Evolutionary conservation across 2,888 invertebrate genomes (phyloP), one percentile per base, ranked within the genome.

Genomic region (Plebejus anna): DNA sequence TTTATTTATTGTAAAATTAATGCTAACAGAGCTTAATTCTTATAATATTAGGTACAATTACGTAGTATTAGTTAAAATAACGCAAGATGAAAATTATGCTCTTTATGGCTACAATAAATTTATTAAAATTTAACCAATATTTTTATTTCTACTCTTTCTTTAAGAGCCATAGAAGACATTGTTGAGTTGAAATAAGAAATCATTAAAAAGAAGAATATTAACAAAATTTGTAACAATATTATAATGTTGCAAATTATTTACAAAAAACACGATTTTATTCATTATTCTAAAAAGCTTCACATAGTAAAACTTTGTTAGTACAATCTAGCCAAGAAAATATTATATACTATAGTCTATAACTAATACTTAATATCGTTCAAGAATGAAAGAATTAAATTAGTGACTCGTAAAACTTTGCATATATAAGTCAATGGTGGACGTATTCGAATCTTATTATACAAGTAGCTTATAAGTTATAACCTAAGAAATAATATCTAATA

Each of bases 21-120:
- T 88, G 85, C 86, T 90, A 89, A 89, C 88, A 88, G 86, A 83
- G 82, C 78, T 79, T 80, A 82, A 38, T 66, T 77, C 83, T 83
- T 84, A 86, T 77, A 81, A 79, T 79, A 83, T 47, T 22, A 22
- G 22, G 22, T 22, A 11, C 11, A 16, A 55, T 13, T 55, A 55
- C 16, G 55, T 55, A 55, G 79, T 78, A 79, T 75, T 78, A 78
- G 72, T 76, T 76, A 75, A 32, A 79, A 79, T 76, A 81, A 82
- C 78, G 81, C 82, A 81, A 81, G 77, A 80, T 75, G 79, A 82
- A 83, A 32, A 55, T 73, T 5, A 51, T 28, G 28, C 51, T 73
- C 16, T 84, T 84, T 85, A 88, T 76, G 78, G 80, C 87, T 89
- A 89, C 78, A 90, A 90, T 90, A 91, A 22, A 32, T 66, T 32